phyloP scores from a whole-genome alignment of 2,888 invertebrate genomes.

The Spodoptera littoralis region DNA sequence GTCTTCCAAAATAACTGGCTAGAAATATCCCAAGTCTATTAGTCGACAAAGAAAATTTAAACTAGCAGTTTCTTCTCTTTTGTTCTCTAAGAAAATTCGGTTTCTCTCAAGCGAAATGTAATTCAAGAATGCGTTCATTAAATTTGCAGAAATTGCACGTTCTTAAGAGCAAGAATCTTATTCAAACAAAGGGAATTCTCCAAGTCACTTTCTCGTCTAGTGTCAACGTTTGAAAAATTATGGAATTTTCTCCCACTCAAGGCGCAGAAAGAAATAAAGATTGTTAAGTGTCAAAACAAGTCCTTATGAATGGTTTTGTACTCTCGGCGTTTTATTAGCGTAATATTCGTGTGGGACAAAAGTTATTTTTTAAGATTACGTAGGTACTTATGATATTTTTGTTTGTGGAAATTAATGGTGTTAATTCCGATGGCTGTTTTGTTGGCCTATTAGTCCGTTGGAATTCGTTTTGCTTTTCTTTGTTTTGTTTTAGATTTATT shows the following conservation, averaged over 20 bases:
- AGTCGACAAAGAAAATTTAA: constrained; percentile 29
- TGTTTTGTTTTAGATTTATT: no score
- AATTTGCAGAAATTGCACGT: constrained; percentile 25
- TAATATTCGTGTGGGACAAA: constrained; percentile 62
- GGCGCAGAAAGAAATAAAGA: constrained; percentile 33
- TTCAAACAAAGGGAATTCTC: constrained; percentile 21
- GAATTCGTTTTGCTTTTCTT: no score
- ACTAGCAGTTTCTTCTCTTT: constrained; percentile 1
- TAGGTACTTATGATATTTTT: constrained; percentile 30
- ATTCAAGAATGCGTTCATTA: constrained; percentile 39
- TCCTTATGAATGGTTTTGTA: constrained; percentile 52
- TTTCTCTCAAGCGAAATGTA: constrained; percentile 25
- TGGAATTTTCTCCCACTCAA: constrained; percentile 32
- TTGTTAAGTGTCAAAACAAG: constrained; percentile 37
- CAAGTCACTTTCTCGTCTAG: constrained; percentile 7
- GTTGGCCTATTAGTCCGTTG: no score
- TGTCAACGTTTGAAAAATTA: constrained; percentile 46
- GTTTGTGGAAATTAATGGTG: not conserved
- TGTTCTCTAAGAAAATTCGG: constrained; percentile 13
- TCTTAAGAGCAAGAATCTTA: constrained; percentile 15
- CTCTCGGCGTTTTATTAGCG: constrained; percentile 54
- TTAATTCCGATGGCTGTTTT: no score
- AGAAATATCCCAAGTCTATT: constrained; percentile 10
- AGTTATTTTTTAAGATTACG: constrained; percentile 60
- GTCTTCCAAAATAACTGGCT: constrained; percentile 16